These are phyloP conservation scores for Pempheris klunzingeri DNA, from an alignment of 2,797 vertebrate species.

Conservation along the genomic window DNA sequence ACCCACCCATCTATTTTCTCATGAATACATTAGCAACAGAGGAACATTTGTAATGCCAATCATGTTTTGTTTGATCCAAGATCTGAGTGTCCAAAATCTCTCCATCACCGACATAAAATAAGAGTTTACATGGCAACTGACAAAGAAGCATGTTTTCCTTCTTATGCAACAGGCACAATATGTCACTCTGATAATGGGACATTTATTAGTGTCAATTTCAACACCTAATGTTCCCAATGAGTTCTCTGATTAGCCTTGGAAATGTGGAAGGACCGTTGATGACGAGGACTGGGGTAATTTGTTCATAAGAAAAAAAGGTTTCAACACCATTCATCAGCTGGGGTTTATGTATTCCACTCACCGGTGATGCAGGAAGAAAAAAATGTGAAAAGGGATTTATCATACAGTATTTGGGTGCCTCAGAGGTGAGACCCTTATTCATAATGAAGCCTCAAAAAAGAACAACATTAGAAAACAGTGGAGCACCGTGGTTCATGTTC, in stretches of 20 bases:
- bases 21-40: constrained; percentile 41
- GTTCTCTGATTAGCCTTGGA: constrained; percentile 39
- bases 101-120: background rate
- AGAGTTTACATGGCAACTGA: background rate
- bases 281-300: constrained; percentile 10
- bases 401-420: background rate
- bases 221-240: constrained; percentile 39
- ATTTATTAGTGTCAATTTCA: constrained; percentile 41
- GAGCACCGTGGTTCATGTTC: constrained; percentile 19
- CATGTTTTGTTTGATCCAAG: constrained; percentile 36
- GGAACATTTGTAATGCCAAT: constrained; percentile 8
- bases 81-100: constrained; percentile 15
- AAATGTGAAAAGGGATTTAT: background rate
- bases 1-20: constrained; percentile 33
- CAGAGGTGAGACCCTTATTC: background rate
- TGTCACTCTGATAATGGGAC: constrained; percentile 30
- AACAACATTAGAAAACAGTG: constrained; percentile 20
- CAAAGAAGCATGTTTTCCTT: background rate
- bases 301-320: constrained; percentile 2
- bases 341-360: background rate
- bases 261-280: constrained; percentile 3
- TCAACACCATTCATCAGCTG: background rate
- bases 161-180: constrained; percentile 31
- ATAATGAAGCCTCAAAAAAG: constrained; percentile 2
- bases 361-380: background rate